Percentiles rank a stretch among this genome's conserved stretches.
Conservation (phyloP, 1,140 invertebrate genomes). For the Drosophila watanabei region DNA sequence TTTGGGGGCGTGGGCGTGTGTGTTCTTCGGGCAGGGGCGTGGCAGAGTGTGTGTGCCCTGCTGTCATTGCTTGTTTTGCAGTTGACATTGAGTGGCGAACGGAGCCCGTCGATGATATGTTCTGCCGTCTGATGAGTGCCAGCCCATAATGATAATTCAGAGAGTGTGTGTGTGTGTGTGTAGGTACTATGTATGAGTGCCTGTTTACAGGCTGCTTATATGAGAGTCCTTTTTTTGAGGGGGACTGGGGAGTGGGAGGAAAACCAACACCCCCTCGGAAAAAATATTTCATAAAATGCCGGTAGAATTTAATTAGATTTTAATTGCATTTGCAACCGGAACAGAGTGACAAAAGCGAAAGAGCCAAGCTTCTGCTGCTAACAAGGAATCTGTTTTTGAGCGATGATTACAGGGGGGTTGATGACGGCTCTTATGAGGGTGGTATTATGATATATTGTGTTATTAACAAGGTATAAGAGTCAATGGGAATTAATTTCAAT, state of each 20-base stretch:
- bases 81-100: conserved; percentile 78
- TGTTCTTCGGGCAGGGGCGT: conserved; percentile 37
- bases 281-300: conserved; percentile 80
- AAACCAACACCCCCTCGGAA: not conserved
- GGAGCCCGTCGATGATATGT: conserved; percentile 76
- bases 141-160: conserved; percentile 61
- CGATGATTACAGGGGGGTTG: conserved; percentile 37
- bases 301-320: conserved; percentile 82
- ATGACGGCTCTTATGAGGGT: conserved; percentile 23
- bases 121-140: conserved; percentile 60
- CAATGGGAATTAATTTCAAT: conserved; percentile 33
- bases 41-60: conserved; percentile 55
- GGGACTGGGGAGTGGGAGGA: not conserved
- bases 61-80: conserved; percentile 81
- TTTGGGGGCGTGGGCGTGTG: conserved; percentile 29
- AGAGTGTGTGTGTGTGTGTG: conserved; percentile 33
- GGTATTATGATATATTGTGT: conserved; percentile 49
- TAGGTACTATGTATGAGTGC: conserved; percentile 68
- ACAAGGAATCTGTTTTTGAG: conserved; percentile 49
- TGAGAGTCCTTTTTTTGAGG: conserved; percentile 13
- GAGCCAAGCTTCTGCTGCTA: conserved; percentile 18
- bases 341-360: conserved; percentile 31
- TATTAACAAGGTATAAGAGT: conserved; percentile 30
- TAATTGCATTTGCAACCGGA: conserved; percentile 73
- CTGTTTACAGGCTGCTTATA: conserved; percentile 79